Conservation (phyloP, 2,797 vertebrate species). For the Petrocephalus schoutedeni region DNA sequence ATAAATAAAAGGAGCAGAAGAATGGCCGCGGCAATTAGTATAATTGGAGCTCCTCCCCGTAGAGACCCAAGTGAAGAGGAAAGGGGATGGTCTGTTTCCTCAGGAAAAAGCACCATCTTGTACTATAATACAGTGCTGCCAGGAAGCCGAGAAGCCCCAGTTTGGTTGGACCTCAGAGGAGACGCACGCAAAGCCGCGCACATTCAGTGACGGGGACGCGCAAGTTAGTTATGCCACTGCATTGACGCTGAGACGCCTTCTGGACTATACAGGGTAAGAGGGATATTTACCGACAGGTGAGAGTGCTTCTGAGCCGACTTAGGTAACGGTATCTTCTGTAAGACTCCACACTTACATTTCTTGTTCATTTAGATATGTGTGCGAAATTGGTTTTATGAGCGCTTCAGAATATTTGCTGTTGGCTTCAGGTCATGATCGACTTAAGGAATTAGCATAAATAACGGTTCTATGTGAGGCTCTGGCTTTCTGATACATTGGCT, state of each 20-base stretch:
- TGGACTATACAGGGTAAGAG: conserved; percentile 40
- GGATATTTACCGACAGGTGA: background rate
- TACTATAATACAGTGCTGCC: conserved; percentile 42
- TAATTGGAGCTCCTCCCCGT: conserved; percentile 25
- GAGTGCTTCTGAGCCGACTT: background rate
- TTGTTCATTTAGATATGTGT: background rate
- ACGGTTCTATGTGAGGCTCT: background rate
- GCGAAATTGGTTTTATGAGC: background rate
- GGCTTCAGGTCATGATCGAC: background rate
- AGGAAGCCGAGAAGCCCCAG: conserved; percentile 44
- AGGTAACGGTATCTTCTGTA: background rate
- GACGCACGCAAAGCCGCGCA: conserved; percentile 18
- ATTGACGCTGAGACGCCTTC: conserved; percentile 34
- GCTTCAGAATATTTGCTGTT: background rate
- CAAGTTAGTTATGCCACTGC: conserved; percentile 37
- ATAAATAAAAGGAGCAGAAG: conserved; percentile 16
- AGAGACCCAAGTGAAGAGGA: conserved; percentile 39
- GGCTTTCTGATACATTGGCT: background rate
- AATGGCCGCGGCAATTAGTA: conserved; percentile 23
- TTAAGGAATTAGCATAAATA: background rate
- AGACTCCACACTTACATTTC: background rate
- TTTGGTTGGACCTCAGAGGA: conserved; percentile 30
- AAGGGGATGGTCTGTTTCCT: conserved; percentile 50
- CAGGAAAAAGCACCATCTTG: conserved; percentile 52
- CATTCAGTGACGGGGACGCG: conserved; percentile 8